Evolutionary conservation across 2,113 vertebrate genomes (phyloP), one percentile per base, ranked within the genome.

Genomic region (Colius striatus): DNA sequence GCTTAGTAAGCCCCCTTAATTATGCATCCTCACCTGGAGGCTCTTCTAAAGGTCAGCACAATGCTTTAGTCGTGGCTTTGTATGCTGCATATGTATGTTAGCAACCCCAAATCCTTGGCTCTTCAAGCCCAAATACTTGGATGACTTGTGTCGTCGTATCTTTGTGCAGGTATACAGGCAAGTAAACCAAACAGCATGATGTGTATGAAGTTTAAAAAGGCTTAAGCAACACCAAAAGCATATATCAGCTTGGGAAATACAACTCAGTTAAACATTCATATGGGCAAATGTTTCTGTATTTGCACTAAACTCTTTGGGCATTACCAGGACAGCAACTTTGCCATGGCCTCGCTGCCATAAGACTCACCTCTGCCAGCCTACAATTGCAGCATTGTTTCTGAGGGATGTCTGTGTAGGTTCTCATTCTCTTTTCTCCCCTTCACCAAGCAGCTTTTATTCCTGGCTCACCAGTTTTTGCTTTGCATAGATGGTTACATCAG

Each of bases 331-430:
- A 55, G 53, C 5, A 9, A 57, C 76, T 76, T 55, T 53, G 51
- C 30, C 1, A 0, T 55, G 21, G 10, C 16, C 16, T 5, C 43
- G 22, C 27, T 32, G 10, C 78, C 26, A 0, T 19, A 41, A 61
- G 10, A 14, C 71, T 82, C 43, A 2, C 29, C n/a, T 57, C 48
- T 62, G 57, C 58, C 92, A 73, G 38, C 8, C 54, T 32, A 3
- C 11, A 2, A 63, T 8, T 10, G 26, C 75, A 66, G 41, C 26
- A 62, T 68, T 45, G 22, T 41, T 1, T 9, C 9, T 41, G 10
- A 43, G 16, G 16, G 17, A 8, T 43, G 5, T 54, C 47, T 62
- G 61, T 10, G 20, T 21, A 11, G 5, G 1, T 55, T 85, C 70
- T 60, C 48, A 5, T 34, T 55, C 43, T 41, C 15, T 41, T 68